Percentiles rank a stretch among this genome's conserved stretches.
phyloP scores from a whole-genome alignment of 2,888 invertebrate genomes.

The Tethea ocularis region DNA sequence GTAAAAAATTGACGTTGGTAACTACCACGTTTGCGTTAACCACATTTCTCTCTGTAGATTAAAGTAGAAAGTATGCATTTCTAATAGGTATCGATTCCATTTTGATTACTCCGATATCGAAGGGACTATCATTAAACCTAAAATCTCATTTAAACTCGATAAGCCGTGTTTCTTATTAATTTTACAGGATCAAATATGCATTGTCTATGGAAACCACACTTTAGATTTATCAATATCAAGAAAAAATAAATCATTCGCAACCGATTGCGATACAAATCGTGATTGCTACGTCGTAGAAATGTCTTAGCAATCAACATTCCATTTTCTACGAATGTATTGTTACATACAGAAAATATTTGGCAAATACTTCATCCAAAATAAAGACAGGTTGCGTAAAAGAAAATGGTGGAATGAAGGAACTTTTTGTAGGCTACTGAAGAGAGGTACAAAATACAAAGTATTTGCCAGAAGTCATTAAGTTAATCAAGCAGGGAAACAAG shows the following conservation, averaged over 20 bases:
- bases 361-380: neutral
- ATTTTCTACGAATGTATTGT: neutral
- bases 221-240: too few species aligned
- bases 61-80: too few species aligned
- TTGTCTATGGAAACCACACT: too few species aligned
- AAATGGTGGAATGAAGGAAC: neutral
- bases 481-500: constrained; percentile 5
- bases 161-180: too few species aligned
- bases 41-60: too few species aligned
- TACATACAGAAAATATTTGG: neutral
- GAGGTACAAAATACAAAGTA: neutral
- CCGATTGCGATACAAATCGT: neutral
- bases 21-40: too few species aligned
- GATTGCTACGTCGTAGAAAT: neutral
- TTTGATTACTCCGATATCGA: too few species aligned
- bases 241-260: neutral
- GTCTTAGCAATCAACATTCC: neutral
- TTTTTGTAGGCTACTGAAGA: neutral
- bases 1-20: too few species aligned
- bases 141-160: too few species aligned
- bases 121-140: too few species aligned
- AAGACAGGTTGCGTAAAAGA: neutral
- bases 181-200: too few species aligned
- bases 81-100: too few species aligned
- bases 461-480: constrained; percentile 5